A percentile compares a stretch with the other conserved stretches of the same genome.
These are phyloP conservation scores for Tachycineta bicolor DNA, from an alignment of 2,113 vertebrate species.

Conservation along the genomic window DNA sequence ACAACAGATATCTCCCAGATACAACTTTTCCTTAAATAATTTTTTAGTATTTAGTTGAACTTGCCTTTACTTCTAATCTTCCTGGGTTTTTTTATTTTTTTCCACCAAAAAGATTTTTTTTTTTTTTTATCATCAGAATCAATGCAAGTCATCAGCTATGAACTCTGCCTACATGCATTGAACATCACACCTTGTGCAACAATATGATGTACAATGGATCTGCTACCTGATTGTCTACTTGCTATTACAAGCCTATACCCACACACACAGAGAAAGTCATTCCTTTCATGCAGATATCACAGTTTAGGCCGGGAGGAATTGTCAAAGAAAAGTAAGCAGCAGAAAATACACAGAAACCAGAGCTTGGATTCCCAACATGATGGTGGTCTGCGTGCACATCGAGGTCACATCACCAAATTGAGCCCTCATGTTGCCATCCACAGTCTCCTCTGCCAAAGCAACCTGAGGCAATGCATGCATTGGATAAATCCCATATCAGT, in stretches of 20 bases:
- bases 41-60: neutral
- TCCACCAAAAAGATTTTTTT: neutral
- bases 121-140: neutral
- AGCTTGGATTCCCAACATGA: neutral
- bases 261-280: fast-evolving
- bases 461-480: neutral
- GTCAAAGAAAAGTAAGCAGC: neutral
- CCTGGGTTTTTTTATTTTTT: neutral
- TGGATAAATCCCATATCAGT: neutral
- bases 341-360: neutral
- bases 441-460: neutral
- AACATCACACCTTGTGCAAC: neutral
- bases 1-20: neutral
- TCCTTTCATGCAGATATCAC: neutral
- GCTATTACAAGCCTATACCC: neutral
- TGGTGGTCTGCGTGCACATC: neutral
- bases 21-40: neutral
- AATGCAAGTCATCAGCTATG: fast-evolving
- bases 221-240: neutral
- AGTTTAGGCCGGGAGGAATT: neutral
- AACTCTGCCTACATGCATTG: neutral
- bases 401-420: neutral
- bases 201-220: neutral
- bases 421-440: neutral
- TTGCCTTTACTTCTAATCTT: neutral